Conservation (phyloP, 2,113 vertebrate genomes). For the Marcusenius ussheri region DNA sequence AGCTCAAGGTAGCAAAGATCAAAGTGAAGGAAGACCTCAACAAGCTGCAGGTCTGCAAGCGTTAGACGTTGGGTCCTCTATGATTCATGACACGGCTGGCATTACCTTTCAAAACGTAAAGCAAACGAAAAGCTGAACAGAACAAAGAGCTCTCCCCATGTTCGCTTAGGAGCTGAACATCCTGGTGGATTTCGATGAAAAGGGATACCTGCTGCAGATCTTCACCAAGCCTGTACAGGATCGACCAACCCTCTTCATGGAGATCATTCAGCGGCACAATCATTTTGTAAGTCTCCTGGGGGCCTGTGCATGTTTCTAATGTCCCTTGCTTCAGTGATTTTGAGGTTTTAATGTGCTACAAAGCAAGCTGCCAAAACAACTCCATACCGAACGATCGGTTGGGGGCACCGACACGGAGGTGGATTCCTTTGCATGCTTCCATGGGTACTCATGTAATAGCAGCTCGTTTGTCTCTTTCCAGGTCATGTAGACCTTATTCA, state of each 20-base stretch:
- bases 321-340: neutral
- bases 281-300: conserved; percentile 58
- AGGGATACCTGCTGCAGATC: conserved; percentile 75
- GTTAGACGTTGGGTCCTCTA: neutral
- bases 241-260: conserved; percentile 70
- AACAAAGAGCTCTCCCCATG: neutral
- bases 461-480: neutral
- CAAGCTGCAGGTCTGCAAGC: conserved; percentile 56
- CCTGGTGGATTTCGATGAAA: conserved; percentile 71
- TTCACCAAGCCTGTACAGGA: conserved; percentile 74
- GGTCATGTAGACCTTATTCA: neutral
- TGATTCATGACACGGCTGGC: neutral
- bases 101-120: neutral
- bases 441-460: neutral
- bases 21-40: conserved; percentile 68
- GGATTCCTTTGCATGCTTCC: neutral
- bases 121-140: neutral
- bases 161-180: conserved; percentile 63
- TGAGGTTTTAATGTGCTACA: neutral
- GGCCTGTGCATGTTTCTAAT: neutral
- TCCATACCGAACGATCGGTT: neutral
- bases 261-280: conserved; percentile 71
- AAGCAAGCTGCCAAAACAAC: neutral
- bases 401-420: neutral
- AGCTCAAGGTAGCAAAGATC: conserved; percentile 67